Conservation (phyloP, 2,113 vertebrate species). For the Columba livia region DNA sequence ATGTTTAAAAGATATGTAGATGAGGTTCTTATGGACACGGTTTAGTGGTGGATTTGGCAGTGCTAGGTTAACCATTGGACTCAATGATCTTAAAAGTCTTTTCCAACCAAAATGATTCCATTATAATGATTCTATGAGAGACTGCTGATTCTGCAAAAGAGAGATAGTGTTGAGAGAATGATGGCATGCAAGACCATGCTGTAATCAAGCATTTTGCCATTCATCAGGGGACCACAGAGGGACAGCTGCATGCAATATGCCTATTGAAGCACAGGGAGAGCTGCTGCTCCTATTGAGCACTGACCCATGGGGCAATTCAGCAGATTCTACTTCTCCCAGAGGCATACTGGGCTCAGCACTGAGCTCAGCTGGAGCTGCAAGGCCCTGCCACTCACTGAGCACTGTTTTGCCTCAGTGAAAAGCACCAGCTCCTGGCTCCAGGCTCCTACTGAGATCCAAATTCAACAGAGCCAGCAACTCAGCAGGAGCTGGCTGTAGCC, state of each 20-base stretch:
- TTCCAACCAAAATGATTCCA: too few species aligned
- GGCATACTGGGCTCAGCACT: not conserved
- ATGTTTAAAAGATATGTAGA: too few species aligned
- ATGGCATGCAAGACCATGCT: not conserved
- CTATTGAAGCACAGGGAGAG: not conserved
- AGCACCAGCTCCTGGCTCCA: conserved; percentile 9
- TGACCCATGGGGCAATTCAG: not conserved
- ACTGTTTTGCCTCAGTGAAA: not conserved
- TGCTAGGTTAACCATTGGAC: too few species aligned
- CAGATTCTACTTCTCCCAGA: not conserved
- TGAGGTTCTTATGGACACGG: too few species aligned
- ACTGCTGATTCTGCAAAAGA: not conserved
- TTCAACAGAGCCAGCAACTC: not conserved
- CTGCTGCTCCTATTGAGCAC: not conserved
- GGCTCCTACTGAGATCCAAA: not conserved
- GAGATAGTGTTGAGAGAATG: fast-evolving
- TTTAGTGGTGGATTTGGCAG: too few species aligned
- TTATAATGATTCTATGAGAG: not conserved
- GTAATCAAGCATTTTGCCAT: not conserved
- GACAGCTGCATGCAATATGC: fast-evolving
- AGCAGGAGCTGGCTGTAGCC: not conserved
- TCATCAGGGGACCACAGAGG: not conserved
- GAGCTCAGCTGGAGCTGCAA: not conserved
- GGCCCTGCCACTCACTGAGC: not conserved
- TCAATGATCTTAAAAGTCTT: too few species aligned